Evolutionary conservation across 2,888 invertebrate species (phyloP), one percentile per base, ranked within the genome.

Genomic region (Rhimphoctona megacephalus): DNA sequence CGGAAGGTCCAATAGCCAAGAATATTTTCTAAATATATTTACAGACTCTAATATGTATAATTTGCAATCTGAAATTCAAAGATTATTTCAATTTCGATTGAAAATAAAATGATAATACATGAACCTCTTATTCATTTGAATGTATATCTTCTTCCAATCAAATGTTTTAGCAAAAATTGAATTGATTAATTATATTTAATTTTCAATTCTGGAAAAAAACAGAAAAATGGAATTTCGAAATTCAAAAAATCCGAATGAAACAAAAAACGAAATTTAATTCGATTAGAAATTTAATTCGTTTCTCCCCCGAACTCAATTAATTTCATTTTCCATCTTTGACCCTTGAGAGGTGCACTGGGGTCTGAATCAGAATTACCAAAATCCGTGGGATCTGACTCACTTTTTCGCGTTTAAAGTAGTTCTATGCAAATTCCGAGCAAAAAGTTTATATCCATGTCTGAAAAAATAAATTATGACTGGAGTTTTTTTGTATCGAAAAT

Each of bases 21-120:
- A 96, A 94, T 98, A 99, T 94, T 99, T 99, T 90, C 98, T 96
- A 90, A 98, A 93, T 92, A 98, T 95, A 95, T 97, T 98, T 89
- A 98, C 97, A 90, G 97, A 97, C 93, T 98, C 97, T 93, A 99
- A 95, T 79, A 97, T 97, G 94, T 97, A 98, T 49, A 98, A 96
- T 93, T 96, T 96, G 95, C 98, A 98, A 94, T 96, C 98, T 98
- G 95, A 85, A 96, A 95, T 52, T 83, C 90, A 88, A 89, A 78
- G 52, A 1, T 72, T 4, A 43, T 5, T 64, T 36, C n/a, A 22
- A 49, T 79, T 30, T 49, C 6, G 19, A 49, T 17, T 17, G 11
- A 19, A 19, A 49, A 49, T 19, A 19, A 49, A 49, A 49, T 49
- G 1, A 49, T 49, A 49, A 49, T 49, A 5, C 49, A 19, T 49